phyloP scores from a whole-genome alignment of 2,888 invertebrate genomes.

The Palloptera scutellata region DNA sequence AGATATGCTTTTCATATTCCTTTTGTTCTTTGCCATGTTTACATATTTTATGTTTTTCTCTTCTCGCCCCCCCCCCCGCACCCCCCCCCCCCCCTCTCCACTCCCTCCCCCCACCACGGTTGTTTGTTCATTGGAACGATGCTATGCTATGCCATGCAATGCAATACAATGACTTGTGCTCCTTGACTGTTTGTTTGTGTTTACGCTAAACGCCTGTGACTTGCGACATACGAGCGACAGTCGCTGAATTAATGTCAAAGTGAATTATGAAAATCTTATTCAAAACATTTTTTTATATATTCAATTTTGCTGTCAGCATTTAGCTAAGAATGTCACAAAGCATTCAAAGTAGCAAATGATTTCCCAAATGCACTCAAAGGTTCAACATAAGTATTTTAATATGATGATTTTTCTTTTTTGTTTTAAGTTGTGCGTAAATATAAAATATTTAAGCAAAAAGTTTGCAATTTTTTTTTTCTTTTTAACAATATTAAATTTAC shows the following conservation, averaged over 20 bases:
- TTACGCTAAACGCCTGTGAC: conserved; percentile 27
- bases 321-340: neutral
- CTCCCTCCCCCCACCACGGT: neutral
- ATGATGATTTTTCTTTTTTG: no score
- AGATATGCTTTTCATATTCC: conserved; percentile 7
- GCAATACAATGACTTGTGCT: neutral
- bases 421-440: no score
- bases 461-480: no score
- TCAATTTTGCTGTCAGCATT: conserved; percentile 1
- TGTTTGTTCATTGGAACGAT: neutral
- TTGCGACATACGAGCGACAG: no score
- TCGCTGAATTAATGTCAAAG: conserved; percentile 29
- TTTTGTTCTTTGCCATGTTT: conserved; percentile 31
- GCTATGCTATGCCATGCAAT: neutral
- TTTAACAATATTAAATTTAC: no score
- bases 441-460: no score
- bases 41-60: neutral
- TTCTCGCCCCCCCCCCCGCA: neutral
- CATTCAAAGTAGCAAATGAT: no score
- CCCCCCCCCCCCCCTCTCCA: neutral
- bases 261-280: conserved; percentile 30
- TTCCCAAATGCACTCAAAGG: neutral
- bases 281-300: conserved; percentile 20
- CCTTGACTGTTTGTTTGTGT: conserved; percentile 5
- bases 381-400: no score